phyloP scores from a whole-genome alignment of 2,797 vertebrate genomes.

The Crenuchus spilurus region DNA sequence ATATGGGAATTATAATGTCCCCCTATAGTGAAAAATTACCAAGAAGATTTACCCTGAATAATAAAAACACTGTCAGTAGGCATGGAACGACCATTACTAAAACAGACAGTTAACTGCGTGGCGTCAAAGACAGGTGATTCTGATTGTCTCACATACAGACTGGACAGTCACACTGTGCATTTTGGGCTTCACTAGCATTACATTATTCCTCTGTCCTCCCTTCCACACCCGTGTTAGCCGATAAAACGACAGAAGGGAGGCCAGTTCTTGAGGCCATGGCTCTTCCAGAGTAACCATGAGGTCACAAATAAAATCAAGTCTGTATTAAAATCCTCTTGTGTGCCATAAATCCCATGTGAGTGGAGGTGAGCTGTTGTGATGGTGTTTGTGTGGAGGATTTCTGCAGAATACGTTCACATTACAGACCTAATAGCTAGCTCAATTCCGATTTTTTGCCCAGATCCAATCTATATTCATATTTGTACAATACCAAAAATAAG shows the following conservation, averaged over 20 bases:
- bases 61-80: constrained; percentile 73
- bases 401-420: background rate
- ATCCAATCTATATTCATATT: too few species aligned
- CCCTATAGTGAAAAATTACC: too few species aligned
- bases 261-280: constrained; percentile 35
- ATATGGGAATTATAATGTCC: too few species aligned
- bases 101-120: constrained; percentile 72
- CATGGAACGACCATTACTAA: constrained; percentile 76
- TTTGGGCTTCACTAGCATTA: constrained; percentile 59
- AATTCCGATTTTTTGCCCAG: background rate
- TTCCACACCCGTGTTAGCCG: constrained; percentile 39
- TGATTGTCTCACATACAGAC: constrained; percentile 79
- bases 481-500: too few species aligned
- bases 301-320: constrained; percentile 31
- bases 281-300: constrained; percentile 42
- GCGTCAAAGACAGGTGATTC: constrained; percentile 72
- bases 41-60: constrained; percentile 75
- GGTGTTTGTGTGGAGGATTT: background rate
- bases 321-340: constrained; percentile 8
- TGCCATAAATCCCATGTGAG: constrained; percentile 34
- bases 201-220: constrained; percentile 11
- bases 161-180: constrained; percentile 70
- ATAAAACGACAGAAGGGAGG: constrained; percentile 28
- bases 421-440: background rate
- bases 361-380: background rate